Percentiles rank a stretch among this genome's conserved stretches.
Conservation (phyloP, 2,888 invertebrate genomes). For the Drosophila vallismaia region DNA sequence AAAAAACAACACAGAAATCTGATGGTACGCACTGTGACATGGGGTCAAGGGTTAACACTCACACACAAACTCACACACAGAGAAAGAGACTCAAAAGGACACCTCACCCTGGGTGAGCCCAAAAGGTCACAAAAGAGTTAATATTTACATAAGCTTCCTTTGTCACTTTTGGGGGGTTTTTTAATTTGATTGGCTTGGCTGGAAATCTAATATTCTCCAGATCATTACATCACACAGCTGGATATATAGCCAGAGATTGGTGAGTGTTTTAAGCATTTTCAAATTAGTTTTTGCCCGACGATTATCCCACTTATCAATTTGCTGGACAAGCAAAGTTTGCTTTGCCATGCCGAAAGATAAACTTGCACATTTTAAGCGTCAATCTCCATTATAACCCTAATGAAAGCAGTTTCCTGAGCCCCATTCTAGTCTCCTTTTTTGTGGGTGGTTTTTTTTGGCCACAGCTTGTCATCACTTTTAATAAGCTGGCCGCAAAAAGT, state of each 20-base stretch:
- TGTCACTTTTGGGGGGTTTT: conserved; percentile 11
- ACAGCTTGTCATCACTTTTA: conserved; percentile 75
- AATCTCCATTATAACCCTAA: conserved; percentile 48
- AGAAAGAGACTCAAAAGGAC: conserved; percentile 9
- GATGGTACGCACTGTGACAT: conserved; percentile 37
- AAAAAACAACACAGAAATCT: conserved; percentile 59
- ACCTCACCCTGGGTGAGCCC: conserved; percentile 10
- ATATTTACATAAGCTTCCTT: conserved; percentile 37
- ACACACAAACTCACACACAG: not conserved
- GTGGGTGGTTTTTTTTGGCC: conserved; percentile 52
- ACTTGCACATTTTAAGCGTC: conserved; percentile 47
- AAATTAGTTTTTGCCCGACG: conserved; percentile 37
- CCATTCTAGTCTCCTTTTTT: conserved; percentile 7
- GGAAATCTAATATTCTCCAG: conserved; percentile 29
- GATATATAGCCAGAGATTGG: not conserved
- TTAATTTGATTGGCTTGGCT: conserved; percentile 39
- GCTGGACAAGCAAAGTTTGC: conserved; percentile 49
- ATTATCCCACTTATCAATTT: conserved; percentile 51
- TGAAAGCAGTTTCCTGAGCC: conserved; percentile 30
- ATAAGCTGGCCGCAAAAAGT: conserved; percentile 70
- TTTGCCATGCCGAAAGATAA: conserved; percentile 34
- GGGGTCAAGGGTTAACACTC: conserved; percentile 9
- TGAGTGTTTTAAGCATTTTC: conserved; percentile 30
- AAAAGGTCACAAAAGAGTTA: conserved; percentile 36
- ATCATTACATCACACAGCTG: conserved; percentile 36